phyloP scores from a whole-genome alignment of 2,888 invertebrate species.

The Ellobium chinense region DNA sequence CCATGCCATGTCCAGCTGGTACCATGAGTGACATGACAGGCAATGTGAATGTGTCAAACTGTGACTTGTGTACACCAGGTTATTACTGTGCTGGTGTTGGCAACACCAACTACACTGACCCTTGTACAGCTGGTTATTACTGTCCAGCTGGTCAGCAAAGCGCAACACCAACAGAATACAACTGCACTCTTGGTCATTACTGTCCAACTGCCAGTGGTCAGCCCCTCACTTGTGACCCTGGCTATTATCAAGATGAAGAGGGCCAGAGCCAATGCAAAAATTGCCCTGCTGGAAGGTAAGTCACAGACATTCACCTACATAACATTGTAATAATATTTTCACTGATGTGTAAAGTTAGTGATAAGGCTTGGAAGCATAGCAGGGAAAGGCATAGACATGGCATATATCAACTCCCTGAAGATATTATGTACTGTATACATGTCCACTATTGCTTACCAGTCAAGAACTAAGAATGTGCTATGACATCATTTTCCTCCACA shows the following conservation, averaged over 20 bases:
- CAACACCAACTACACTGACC: conserved; percentile 66
- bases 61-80: conserved; percentile 70
- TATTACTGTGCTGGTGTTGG: conserved; percentile 73
- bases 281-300: conserved; percentile 74
- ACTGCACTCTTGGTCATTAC: conserved; percentile 75
- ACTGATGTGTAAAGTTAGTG: too few species aligned
- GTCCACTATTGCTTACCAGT: too few species aligned
- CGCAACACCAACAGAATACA: conserved; percentile 82
- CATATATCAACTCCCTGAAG: too few species aligned
- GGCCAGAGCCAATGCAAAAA: conserved; percentile 66
- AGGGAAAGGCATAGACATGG: too few species aligned
- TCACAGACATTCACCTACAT: too few species aligned
- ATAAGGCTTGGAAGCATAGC: too few species aligned
- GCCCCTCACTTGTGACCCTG: conserved; percentile 69
- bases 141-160: conserved; percentile 96
- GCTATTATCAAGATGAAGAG: conserved; percentile 72
- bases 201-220: conserved; percentile 68
- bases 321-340: too few species aligned
- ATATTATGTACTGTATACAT: too few species aligned
- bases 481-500: too few species aligned
- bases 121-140: conserved; percentile 80
- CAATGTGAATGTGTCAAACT: conserved; percentile 68
- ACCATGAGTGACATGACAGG: conserved; percentile 68
- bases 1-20: conserved; percentile 73
- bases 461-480: too few species aligned